These are phyloP conservation scores for Neelides sp. DNA, from an alignment of 1,140 invertebrate species.

Conservation along the genomic window DNA sequence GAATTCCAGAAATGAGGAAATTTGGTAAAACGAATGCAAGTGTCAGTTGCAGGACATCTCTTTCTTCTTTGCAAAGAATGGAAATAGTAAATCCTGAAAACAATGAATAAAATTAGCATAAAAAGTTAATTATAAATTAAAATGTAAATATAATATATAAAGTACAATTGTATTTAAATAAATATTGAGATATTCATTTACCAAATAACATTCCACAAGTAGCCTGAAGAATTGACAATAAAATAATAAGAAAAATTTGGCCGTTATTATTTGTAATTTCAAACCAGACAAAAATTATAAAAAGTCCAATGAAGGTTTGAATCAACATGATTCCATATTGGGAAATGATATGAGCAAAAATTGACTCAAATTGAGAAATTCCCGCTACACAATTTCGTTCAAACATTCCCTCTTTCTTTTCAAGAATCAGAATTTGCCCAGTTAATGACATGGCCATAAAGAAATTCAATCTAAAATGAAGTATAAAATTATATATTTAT, in stretches of 20 bases:
- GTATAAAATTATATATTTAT: neutral
- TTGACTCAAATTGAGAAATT: slow-evolving; percentile 42
- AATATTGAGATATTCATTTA: too few relatives aligned
- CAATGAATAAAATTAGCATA: too few relatives aligned
- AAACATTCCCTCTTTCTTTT: slow-evolving; percentile 64
- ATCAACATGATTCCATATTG: slow-evolving; percentile 6
- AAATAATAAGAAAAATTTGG: too few relatives aligned
- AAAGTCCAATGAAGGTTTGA: slow-evolving; percentile 1
- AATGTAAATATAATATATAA: too few relatives aligned
- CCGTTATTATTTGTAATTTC: too few relatives aligned
- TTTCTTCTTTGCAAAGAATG: too few relatives aligned
- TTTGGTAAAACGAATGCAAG: slow-evolving; percentile 84
- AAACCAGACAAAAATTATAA: neutral
- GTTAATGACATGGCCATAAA: slow-evolving; percentile 66
- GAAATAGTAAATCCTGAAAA: too few relatives aligned
- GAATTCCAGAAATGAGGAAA: slow-evolving; percentile 66
- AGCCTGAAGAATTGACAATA: too few relatives aligned
- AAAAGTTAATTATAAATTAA: too few relatives aligned
- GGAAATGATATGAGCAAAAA: slow-evolving; percentile 25
- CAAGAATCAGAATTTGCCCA: slow-evolving; percentile 63
- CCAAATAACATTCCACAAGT: too few relatives aligned
- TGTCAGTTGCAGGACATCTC: slow-evolving; percentile 78
- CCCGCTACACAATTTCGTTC: slow-evolving; percentile 60
- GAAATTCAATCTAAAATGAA: slow-evolving; percentile 52
- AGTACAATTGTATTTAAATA: too few relatives aligned